A percentile compares a stretch with the other conserved stretches of the same genome.
Evolutionary conservation across 2,888 invertebrate genomes (phyloP).

Genomic region (Chrysolina haemoptera): DNA sequence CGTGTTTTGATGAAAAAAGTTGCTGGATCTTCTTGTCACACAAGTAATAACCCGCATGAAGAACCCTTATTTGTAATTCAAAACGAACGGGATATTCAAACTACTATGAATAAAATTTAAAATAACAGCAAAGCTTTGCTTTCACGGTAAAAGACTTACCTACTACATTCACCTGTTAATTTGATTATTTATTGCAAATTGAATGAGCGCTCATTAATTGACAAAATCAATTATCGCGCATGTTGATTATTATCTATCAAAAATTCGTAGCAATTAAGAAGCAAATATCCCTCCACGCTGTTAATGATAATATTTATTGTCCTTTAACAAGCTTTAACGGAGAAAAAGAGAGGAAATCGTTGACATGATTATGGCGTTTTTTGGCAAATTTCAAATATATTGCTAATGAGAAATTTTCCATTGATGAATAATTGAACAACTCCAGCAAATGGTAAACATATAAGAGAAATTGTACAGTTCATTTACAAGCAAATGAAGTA

Average conservation of each 20-base stretch:
- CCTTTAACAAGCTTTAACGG: conserved; percentile 13
- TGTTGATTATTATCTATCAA: neutral
- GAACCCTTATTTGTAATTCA: too few relatives aligned
- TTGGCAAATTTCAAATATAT: conserved; percentile 8
- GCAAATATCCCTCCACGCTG: neutral
- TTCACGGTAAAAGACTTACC: too few relatives aligned
- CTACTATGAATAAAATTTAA: too few relatives aligned
- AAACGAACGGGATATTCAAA: too few relatives aligned
- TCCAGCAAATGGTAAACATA: neutral
- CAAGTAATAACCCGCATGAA: too few relatives aligned
- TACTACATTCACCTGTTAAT: neutral
- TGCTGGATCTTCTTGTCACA: too few relatives aligned
- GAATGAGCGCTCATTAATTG: neutral
- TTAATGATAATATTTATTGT: conserved; percentile 17
- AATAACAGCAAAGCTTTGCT: too few relatives aligned
- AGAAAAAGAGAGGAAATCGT: neutral
- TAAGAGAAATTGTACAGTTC: neutral
- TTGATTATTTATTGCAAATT: neutral
- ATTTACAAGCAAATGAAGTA: neutral
- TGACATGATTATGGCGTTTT: neutral
- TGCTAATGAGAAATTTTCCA: conserved; percentile 8
- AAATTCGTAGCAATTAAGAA: neutral
- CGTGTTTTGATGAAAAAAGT: too few relatives aligned
- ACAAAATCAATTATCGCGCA: neutral
- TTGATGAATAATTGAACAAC: neutral